phyloP scores from a whole-genome alignment of 1,140 invertebrate species.

The Himalopsyche phryganea region DNA sequence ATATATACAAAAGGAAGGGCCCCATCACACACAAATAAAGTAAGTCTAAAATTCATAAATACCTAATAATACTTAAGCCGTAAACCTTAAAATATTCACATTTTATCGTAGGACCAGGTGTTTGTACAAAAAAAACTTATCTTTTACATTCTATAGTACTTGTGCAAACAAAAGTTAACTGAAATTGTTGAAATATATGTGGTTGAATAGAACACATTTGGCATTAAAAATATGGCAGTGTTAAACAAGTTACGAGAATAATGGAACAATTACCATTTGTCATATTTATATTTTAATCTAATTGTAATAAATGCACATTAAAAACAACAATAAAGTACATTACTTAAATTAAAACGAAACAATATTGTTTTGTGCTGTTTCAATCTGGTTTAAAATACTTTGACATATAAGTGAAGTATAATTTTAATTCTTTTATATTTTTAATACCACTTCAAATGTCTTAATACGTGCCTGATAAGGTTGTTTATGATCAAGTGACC shows the following conservation, averaged over 20 bases:
- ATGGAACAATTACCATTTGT: neutral
- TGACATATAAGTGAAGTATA: too few species aligned
- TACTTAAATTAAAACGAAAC: too few species aligned
- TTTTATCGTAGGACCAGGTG: neutral
- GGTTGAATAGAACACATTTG: too few species aligned
- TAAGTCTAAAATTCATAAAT: slow-evolving; percentile 24
- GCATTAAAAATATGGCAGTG: neutral
- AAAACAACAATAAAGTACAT: too few species aligned
- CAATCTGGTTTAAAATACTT: too few species aligned
- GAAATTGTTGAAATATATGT: too few species aligned
- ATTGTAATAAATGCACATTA: neutral
- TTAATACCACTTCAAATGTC: too few species aligned
- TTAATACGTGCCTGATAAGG: too few species aligned
- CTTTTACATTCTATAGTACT: neutral
- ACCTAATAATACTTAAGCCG: slow-evolving; percentile 20
- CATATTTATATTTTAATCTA: neutral
- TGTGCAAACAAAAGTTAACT: neutral
- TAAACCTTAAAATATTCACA: slow-evolving; percentile 4
- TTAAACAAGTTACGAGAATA: neutral
- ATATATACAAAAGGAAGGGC: slow-evolving; percentile 32
- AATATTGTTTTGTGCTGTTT: too few species aligned
- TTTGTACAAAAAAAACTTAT: neutral
- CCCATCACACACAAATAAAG: slow-evolving; percentile 30
- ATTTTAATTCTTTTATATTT: too few species aligned
- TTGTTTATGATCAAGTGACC: too few species aligned